A percentile compares a stretch with the other conserved stretches of the same genome.
Evolutionary conservation across 2,113 vertebrate species (phyloP).

Genomic region (Cynopterus brachyotis): DNA sequence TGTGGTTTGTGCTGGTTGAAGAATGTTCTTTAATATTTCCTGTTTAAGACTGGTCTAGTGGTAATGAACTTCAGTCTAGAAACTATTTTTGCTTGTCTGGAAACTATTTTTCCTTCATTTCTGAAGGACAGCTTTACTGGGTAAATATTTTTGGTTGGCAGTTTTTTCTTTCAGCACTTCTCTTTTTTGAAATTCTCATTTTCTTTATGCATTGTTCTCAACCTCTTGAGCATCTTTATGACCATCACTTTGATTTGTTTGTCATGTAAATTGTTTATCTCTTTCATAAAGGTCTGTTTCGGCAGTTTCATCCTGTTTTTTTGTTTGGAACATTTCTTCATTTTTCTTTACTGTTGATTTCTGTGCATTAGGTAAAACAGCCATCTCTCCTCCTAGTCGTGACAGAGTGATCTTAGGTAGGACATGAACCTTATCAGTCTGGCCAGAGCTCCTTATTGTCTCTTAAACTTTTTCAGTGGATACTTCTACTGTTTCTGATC

Average conservation of each 20-base stretch:
- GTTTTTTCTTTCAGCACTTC: neutral
- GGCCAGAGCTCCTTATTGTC: neutral
- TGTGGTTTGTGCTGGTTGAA: neutral
- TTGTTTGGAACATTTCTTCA: neutral
- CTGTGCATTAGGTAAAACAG: neutral
- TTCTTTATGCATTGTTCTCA: neutral
- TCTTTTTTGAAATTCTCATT: neutral
- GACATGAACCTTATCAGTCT: neutral
- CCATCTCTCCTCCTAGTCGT: neutral
- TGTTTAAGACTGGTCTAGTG: neutral
- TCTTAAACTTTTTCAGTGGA: neutral
- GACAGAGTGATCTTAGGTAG: neutral
- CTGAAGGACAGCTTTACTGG: neutral
- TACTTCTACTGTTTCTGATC: neutral
- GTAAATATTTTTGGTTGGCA: neutral
- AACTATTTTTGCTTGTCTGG: neutral
- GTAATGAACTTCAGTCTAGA: neutral
- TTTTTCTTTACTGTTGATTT: neutral
- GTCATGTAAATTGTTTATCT: neutral
- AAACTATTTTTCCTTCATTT: neutral
- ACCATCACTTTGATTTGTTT: neutral
- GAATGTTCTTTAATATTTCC: neutral
- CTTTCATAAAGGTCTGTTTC: neutral
- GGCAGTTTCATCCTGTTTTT: neutral
- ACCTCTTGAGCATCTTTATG: slow-evolving; percentile 16